Evolutionary conservation across 1,140 invertebrate genomes (phyloP), one percentile per base, ranked within the genome.

Genomic region (Leptinotarsa texana): DNA sequence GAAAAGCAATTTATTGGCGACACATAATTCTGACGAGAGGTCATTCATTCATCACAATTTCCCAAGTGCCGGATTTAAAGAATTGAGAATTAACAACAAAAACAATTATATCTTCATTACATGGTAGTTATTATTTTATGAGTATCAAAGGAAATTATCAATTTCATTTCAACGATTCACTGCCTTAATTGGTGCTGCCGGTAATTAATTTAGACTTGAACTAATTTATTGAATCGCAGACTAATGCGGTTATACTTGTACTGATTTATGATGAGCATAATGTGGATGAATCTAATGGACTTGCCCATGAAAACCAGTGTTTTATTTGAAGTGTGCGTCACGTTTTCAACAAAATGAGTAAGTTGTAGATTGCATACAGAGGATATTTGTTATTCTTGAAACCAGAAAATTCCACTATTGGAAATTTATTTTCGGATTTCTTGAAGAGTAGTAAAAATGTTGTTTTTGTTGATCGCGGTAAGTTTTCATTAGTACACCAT

Each of bases 201-300:
- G 51, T 57, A 57, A 57, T 57, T 57, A 57, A 17, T 57, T 57
- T 15, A 15, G 51, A 57, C 51, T 57, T 57, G 51, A 57, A 57
- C 51, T 57, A 57, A 57, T 57, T 57, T 57, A 57, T n/a, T 18
- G 51, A 18, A 57, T n/a, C 51, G 15, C 51, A 57, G 51, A 57
- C 51, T 57, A 57, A 57, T 57, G n/a, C n/a, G 51, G 51, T 57
- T 57, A 57, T 18, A 57, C 15, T 17, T 57, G n/a, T 18, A 57
- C 15, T 17, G 51, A 57, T 57, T 57, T 57, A 57, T 13, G 51
- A 57, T 57, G 51, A 57, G 17, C 0, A 42, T 42, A 5, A 15
- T 57, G 51, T 57, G 15, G 17, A 57, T n/a, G 15, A 11, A 11
- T 57, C 8, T 42, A 42, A 42, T 42, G 33, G 33, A 18, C 17